A percentile compares a stretch with the other conserved stretches of the same genome.
phyloP scores from a whole-genome alignment of 1,140 invertebrate species.

The Orchesella cincta region DNA sequence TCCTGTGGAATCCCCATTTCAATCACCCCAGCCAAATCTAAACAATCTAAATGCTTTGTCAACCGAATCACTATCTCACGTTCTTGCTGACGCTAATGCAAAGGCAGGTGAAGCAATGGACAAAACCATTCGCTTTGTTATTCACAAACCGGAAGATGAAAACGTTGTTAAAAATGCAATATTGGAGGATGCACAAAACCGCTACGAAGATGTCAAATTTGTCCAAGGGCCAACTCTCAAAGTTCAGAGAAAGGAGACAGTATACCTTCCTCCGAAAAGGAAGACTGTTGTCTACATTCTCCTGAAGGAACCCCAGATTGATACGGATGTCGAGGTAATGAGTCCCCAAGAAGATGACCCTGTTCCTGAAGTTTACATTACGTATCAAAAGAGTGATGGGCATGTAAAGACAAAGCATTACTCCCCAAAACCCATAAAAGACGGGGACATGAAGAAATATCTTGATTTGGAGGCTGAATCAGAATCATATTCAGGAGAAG shows the following conservation, averaged over 20 bases:
- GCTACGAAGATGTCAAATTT: conserved; percentile 35
- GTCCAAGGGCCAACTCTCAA: conserved; percentile 39
- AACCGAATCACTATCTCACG: neutral
- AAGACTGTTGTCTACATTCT: conserved; percentile 46
- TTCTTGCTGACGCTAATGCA: neutral
- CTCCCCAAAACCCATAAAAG: neutral
- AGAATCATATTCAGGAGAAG: neutral
- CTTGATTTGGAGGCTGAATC: neutral
- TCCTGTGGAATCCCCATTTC: neutral
- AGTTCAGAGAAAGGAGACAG: conserved; percentile 36
- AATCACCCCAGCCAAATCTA: neutral
- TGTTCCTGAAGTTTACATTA: conserved; percentile 46
- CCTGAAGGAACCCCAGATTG: conserved; percentile 42
- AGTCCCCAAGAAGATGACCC: conserved; percentile 32
- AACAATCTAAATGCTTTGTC: neutral
- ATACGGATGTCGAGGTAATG: conserved; percentile 40
- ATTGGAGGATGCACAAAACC: conserved; percentile 23
- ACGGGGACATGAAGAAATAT: neutral
- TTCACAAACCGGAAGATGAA: conserved; percentile 45
- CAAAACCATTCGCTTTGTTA: conserved; percentile 40
- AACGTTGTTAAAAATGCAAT: conserved; percentile 37
- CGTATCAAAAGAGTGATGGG: conserved; percentile 39
- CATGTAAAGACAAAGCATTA: conserved; percentile 27
- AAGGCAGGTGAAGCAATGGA: conserved; percentile 4
- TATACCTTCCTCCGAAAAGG: conserved; percentile 44